Evolutionary conservation across 2,113 vertebrate species (phyloP).

Genomic region (Mionectes macconnelli): DNA sequence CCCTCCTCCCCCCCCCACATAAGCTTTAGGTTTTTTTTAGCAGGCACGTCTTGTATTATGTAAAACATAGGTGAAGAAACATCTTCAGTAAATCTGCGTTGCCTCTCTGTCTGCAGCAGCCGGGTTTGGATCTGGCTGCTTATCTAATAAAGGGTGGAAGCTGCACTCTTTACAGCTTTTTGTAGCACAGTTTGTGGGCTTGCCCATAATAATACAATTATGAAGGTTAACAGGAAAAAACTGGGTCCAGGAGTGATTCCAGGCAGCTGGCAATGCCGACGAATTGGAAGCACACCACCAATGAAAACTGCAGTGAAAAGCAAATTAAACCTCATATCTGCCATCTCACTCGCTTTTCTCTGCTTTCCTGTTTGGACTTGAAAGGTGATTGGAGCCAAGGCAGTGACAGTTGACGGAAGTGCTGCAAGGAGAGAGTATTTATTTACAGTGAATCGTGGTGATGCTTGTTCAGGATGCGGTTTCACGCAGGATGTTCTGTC

Average conservation of each 20-base stretch:
- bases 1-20: rapidly evolving
- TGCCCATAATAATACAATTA: constrained; percentile 84
- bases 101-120: constrained; percentile 50
- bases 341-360: constrained; percentile 90
- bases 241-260: constrained; percentile 82
- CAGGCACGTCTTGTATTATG: neutral
- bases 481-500: constrained; percentile 95
- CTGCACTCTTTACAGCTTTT: constrained; percentile 67
- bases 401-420: constrained; percentile 97
- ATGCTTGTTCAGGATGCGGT: constrained; percentile 98
- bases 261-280: constrained; percentile 82
- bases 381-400: constrained; percentile 94
- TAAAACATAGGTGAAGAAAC: constrained; percentile 54
- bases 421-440: constrained; percentile 92
- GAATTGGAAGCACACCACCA: constrained; percentile 84
- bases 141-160: constrained; percentile 75
- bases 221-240: constrained; percentile 95
- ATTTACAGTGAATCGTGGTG: constrained; percentile 95
- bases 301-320: constrained; percentile 89
- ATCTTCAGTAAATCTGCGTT: constrained; percentile 4
- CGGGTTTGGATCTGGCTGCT: constrained; percentile 60
- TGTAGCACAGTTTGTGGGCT: constrained; percentile 75
- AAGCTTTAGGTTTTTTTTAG: neutral
- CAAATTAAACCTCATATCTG: constrained; percentile 96
- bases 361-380: constrained; percentile 99